Conservation (phyloP, 2,888 invertebrate genomes). For the Agriotes lineatus region DNA sequence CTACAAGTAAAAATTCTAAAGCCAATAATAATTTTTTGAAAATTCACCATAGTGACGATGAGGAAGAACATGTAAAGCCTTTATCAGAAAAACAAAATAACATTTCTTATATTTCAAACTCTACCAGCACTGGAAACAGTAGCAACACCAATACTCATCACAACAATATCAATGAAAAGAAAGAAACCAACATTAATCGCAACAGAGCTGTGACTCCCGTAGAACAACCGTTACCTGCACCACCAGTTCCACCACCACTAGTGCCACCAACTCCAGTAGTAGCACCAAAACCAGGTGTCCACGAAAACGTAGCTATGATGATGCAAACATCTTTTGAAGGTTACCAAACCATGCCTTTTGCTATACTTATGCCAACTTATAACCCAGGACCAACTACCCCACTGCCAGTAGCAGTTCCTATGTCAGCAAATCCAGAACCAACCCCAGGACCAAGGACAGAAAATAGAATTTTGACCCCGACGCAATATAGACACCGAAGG, state of each 20-base stretch:
- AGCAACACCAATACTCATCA: constrained; percentile 5
- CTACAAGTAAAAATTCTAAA: neutral
- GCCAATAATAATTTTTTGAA: constrained; percentile 31
- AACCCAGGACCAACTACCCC: constrained; percentile 53
- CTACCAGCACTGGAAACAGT: constrained; percentile 21
- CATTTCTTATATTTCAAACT: constrained; percentile 27
- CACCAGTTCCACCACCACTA: constrained; percentile 15
- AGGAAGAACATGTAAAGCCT: constrained; percentile 1
- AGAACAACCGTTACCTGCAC: neutral
- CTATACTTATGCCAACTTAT: constrained; percentile 71
- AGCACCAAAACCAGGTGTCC: neutral
- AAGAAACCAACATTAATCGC: constrained; percentile 39
- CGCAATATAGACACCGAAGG: constrained; percentile 68
- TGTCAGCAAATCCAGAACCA: constrained; percentile 52
- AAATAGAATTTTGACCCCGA: constrained; percentile 71
- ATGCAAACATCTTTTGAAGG: constrained; percentile 65
- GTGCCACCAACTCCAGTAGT: constrained; percentile 30
- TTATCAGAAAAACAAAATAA: constrained; percentile 18
- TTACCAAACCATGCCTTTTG: constrained; percentile 70
- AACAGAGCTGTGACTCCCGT: constrained; percentile 5
- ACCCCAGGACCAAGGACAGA: constrained; percentile 61
- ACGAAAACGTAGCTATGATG: constrained; percentile 62
- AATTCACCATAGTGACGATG: neutral
- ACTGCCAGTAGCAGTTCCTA: constrained; percentile 58
- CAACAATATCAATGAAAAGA: constrained; percentile 39